Base-by-base conservation (phyloP, 2,113 vertebrate genomes). In the Elanoides forficatus region DNA sequence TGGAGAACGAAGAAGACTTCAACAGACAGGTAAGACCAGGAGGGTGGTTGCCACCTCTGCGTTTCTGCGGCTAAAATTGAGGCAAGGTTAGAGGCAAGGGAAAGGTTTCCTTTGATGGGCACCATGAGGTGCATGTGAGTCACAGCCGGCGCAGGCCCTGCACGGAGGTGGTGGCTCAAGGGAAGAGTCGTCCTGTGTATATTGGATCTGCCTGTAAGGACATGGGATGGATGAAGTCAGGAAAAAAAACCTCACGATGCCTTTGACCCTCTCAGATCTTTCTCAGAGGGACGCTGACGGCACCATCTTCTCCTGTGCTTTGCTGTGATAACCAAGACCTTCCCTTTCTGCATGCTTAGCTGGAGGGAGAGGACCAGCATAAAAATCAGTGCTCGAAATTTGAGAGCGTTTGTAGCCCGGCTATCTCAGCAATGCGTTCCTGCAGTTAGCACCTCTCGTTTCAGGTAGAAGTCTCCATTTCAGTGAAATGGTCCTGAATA, bases 1-100 rank as follows among this genome's bases (percentile, higher is more conserved):
- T 99, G 99, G 99, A 99, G 98, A 99, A 99, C 3, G 99, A 99
- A 89, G 99, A 99, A 60, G 99, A 99, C 86, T 99, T 99, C 96
- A 98, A 99, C 97, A 98, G 99, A 86, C 99, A 99, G 99, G 99
- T 99, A 60, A 80, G 97, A 16, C 13, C 16, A 7, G 32, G 68
- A 30, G 45, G 43, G 26, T 8, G 55, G 21, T 25, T n/a, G 45
- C 59, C 38, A 22, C 73, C 60, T n/a, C 55, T 1, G 1, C 5
- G 1, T 16, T 17, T 30, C 36, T 25, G 56, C 1, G 0, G 22
- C 26, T 22, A 1, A 29, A 21, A 23, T 5, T 2, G 13, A 12
- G 22, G 16, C 2, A 3, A 60, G 36, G 19, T 19, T 17, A 56
- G 34, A 56, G 36, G 16, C 12, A 7, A 27, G 38, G 56, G 6